A percentile compares a stretch with the other conserved stretches of the same genome.
phyloP scores from a whole-genome alignment of 2,888 invertebrate genomes.

The Amphipoea lucens region DNA sequence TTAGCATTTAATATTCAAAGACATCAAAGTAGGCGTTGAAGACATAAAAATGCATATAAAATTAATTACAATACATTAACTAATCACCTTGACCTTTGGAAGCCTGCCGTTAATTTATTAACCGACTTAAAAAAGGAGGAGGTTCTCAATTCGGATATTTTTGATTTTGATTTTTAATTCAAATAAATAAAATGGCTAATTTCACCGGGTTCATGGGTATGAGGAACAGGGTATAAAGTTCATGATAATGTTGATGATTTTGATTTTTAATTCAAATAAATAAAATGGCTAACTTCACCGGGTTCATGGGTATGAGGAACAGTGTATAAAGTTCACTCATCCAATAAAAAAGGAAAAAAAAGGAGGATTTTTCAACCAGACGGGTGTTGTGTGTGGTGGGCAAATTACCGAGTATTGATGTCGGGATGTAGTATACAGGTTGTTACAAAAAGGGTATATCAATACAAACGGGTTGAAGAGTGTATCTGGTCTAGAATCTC shows the following conservation, averaged over 20 bases:
- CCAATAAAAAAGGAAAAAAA: not conserved
- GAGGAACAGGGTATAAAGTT: too few species aligned
- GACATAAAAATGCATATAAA: conserved; percentile 41
- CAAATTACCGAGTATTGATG: not conserved
- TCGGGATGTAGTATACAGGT: not conserved
- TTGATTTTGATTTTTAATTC: not conserved
- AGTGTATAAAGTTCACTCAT: too few species aligned
- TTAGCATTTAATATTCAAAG: conserved; percentile 18
- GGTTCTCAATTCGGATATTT: too few species aligned
- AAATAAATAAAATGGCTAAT: not conserved
- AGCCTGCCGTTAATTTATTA: not conserved
- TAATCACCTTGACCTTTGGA: not conserved
- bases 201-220: not conserved
- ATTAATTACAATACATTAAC: conserved; percentile 12
- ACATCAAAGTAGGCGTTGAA: conserved; percentile 32
- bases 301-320: not conserved
- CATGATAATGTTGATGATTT: too few species aligned
- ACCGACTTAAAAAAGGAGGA: too few species aligned
- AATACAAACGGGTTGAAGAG: too few species aligned
- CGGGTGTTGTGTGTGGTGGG: not conserved
- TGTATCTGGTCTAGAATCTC: too few species aligned
- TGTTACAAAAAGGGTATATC: too few species aligned
- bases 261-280: not conserved
- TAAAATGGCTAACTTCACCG: not conserved
- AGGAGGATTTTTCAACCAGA: not conserved